phyloP scores from a whole-genome alignment of 2,113 vertebrate genomes.

The Cettia cetti region DNA sequence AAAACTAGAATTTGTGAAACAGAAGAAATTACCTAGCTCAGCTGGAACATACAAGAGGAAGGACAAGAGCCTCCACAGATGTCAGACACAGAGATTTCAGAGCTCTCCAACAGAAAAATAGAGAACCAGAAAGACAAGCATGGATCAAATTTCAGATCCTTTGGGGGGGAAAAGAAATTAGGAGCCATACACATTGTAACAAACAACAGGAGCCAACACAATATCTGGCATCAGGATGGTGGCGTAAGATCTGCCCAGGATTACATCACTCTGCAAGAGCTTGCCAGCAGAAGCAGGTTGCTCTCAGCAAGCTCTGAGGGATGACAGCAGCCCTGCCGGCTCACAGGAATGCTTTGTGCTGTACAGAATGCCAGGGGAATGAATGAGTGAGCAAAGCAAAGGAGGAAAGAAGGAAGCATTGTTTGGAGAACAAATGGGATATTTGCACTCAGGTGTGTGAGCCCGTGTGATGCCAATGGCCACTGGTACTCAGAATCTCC shows the following conservation, averaged over 20 bases:
- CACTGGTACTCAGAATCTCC: not conserved
- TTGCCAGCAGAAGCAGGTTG: constrained; percentile 61
- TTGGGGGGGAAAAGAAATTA: not conserved
- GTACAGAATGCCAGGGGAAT: not conserved
- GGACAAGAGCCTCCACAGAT: not conserved
- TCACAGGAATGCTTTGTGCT: constrained; percentile 58
- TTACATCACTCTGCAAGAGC: constrained; percentile 21
- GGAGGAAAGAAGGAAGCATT: constrained; percentile 40
- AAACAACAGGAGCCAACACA: not conserved
- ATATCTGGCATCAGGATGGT: constrained; percentile 18
- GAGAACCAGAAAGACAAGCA: not conserved
- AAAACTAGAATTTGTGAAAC: not conserved
- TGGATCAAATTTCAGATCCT: not conserved
- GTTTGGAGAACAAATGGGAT: constrained; percentile 6
- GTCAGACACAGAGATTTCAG: not conserved
- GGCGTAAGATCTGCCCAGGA: not conserved
- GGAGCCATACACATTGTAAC: not conserved
- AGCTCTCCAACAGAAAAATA: not conserved
- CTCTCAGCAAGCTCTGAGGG: constrained; percentile 1
- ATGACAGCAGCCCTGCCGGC: constrained; percentile 10
- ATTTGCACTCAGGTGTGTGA: constrained; percentile 30
- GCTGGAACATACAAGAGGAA: not conserved
- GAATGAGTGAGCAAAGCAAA: not conserved
- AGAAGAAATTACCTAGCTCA: constrained; percentile 11
- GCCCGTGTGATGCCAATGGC: not conserved